These are phyloP conservation scores for Pygoscelis adeliae DNA, from an alignment of 2,113 vertebrate genomes.

Conservation along the genomic window DNA sequence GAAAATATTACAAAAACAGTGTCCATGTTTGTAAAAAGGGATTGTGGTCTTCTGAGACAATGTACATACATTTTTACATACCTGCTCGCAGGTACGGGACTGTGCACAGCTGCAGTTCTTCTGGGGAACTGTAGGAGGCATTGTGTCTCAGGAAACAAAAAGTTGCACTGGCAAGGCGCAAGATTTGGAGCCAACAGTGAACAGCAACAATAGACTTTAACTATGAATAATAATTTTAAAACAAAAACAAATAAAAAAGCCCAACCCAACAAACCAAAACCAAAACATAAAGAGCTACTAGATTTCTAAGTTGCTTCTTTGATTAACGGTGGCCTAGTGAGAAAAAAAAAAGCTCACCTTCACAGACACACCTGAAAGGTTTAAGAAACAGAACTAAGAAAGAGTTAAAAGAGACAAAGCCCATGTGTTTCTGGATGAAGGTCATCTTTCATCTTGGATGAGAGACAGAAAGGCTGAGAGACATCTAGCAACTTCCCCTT, in stretches of 20 bases:
- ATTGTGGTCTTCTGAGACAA: not conserved
- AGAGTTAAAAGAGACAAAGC: not conserved
- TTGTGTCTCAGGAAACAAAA: not conserved
- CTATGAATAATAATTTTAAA: not conserved
- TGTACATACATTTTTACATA: not conserved
- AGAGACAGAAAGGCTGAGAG: not conserved
- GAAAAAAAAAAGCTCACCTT: not conserved
- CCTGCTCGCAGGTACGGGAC: not conserved
- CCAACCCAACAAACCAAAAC: not conserved
- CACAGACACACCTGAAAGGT: not conserved
- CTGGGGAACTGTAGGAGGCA: not conserved
- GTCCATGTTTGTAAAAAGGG: not conserved
- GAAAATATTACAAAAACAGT: not conserved
- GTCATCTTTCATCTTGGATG: no score
- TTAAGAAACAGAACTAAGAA: not conserved
- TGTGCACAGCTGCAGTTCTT: not conserved
- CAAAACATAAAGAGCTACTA: not conserved
- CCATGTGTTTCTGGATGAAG: not conserved
- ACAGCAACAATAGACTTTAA: not conserved
- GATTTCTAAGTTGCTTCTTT: not conserved
- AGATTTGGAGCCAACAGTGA: not conserved
- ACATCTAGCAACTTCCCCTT: not conserved
- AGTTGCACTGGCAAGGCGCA: not conserved
- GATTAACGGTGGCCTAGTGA: not conserved
- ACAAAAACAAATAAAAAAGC: no score